A percentile compares a stretch with the other conserved stretches of the same genome.
phyloP scores from a whole-genome alignment of 2,113 vertebrate genomes.

The Lonchura striata region DNA sequence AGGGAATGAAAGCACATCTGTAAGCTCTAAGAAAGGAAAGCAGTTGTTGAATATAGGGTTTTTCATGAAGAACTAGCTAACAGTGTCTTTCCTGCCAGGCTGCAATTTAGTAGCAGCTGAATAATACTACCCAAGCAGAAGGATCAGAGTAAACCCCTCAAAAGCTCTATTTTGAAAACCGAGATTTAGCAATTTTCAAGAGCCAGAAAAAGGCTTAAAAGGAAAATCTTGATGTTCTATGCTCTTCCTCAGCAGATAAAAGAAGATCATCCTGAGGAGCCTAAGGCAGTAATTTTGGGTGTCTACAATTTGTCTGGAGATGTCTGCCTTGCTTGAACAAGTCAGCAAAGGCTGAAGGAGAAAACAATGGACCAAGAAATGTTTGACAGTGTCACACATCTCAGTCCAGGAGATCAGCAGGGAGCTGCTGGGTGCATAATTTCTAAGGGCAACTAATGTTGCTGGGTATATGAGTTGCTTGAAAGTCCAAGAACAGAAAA shows the following conservation, averaged over 20 bases:
- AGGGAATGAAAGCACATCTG: not conserved
- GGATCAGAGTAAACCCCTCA: not conserved
- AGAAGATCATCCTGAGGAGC: not conserved
- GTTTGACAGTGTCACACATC: not conserved
- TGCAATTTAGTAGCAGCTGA: not conserved
- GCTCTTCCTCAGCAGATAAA: not conserved
- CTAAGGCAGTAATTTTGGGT: not conserved
- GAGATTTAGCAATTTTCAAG: not conserved
- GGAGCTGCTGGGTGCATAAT: not conserved
- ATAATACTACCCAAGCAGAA: not conserved
- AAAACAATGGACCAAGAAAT: not conserved
- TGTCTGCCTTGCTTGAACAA: not conserved
- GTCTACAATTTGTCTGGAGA: not conserved
- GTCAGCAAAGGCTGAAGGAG: not conserved
- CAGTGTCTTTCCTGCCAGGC: not conserved
- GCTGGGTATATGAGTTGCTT: not conserved
- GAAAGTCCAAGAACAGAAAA: not conserved
- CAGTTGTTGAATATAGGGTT: not conserved
- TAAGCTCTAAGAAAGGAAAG: not conserved
- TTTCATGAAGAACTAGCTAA: not conserved
- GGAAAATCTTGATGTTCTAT: not conserved
- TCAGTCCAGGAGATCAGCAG: not conserved
- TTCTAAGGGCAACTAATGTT: not conserved
- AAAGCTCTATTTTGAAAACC: not conserved
- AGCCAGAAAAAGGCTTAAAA: not conserved